Percentiles rank a stretch among this genome's conserved stretches.
Conservation (phyloP, 64 coral and sea anemone species). For the Montipora sp. region DNA sequence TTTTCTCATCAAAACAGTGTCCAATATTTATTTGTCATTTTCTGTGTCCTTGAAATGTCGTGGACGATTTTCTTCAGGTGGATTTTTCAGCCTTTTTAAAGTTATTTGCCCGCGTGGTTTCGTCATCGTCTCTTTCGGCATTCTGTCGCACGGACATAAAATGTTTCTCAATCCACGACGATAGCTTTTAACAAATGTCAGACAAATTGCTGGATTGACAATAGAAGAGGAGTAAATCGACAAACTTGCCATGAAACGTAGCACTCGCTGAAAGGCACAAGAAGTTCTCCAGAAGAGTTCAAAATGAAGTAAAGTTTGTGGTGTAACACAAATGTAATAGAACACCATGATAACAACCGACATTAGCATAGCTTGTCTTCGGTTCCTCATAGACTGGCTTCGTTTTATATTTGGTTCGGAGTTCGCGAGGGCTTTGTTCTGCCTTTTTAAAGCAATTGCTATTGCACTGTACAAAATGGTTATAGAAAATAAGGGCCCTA, state of each 20-base stretch:
- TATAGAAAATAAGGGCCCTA: neutral
- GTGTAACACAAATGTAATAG: neutral
- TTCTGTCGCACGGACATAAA: neutral
- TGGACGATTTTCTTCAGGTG: too few relatives aligned
- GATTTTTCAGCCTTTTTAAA: too few relatives aligned
- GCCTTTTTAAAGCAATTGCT: neutral
- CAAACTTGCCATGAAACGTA: neutral
- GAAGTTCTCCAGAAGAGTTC: neutral
- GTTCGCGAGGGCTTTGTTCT: neutral
- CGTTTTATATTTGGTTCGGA: neutral
- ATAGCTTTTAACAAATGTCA: slow-evolving; percentile 9
- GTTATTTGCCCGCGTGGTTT: too few relatives aligned
- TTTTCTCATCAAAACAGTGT: too few relatives aligned
- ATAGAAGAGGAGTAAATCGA: neutral
- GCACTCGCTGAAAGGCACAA: neutral
- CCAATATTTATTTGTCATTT: too few relatives aligned
- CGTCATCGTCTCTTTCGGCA: neutral
- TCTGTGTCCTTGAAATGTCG: too few relatives aligned
- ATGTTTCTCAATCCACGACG: slow-evolving; percentile 7
- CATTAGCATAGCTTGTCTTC: neutral
- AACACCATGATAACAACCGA: neutral
- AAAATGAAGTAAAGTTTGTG: neutral
- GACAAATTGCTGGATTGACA: slow-evolving; percentile 10
- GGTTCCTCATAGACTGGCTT: neutral
- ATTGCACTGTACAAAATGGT: neutral